Base-by-base conservation (phyloP, 2,797 vertebrate species). In the Rhadinocentrus ornatus region DNA sequence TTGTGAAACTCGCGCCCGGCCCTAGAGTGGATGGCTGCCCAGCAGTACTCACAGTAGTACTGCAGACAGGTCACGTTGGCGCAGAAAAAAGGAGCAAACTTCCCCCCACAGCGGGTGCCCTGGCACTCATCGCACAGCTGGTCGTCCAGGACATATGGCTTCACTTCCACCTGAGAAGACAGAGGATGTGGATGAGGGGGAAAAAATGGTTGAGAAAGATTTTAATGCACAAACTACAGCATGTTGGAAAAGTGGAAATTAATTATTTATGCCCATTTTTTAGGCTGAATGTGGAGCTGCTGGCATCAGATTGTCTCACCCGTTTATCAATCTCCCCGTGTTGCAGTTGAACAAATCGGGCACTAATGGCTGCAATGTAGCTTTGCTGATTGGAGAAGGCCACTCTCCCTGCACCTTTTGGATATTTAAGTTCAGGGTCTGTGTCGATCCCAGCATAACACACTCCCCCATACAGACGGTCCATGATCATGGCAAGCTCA, bases 11-110 rank as follows among this genome's bases (percentile, higher is more conserved):
- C 98, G 62, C 98, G 96, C 87, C 98, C 97, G 22, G 98, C 98
- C 1, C 98, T 96, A 79, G 97, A 99, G 87, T 99, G 98, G 92
- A 99, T 99, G 93, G 98, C 97, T 85, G 98, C 98, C 98, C 98
- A 99, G 95, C 98, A 99, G 94, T 99, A 99, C 96, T 99, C 98
- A 91, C 98, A 99, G 96, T 99, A 99, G 95, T 99, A 99, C 96
- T 99, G 98, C 93, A 99, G 96, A 95, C 98, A 99, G 94, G 98
- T 99, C 93, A 99, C 98, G 29, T 99, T 99, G 92, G 98, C 98
- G 94, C 98, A 99, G 96, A 99, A 99, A 94, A 99, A 99, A 57
- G 98, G 98, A 76, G 98, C 98, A 70, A 99, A 99, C 91, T 99
- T 99, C 54, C 97, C 98, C 85, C 97, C 97, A 9, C 98, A 99